These are phyloP conservation scores for Planiliza haematocheilus DNA, from an alignment of 2,113 vertebrate genomes.

Conservation along the genomic window DNA sequence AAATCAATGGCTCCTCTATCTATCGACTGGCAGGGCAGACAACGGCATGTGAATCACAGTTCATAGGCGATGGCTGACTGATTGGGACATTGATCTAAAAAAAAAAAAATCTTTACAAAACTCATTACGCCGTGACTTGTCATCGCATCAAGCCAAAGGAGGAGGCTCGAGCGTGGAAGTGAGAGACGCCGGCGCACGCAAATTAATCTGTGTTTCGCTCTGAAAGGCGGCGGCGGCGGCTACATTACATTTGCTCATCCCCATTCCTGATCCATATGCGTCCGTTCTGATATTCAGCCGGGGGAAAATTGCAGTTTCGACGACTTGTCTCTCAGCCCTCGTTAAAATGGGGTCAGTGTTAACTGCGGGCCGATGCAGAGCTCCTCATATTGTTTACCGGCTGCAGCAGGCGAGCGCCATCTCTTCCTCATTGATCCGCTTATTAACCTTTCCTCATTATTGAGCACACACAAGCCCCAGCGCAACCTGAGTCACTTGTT, in stretches of 20 bases:
- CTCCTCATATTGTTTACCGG: conserved; percentile 53
- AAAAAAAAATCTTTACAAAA: conserved; percentile 81
- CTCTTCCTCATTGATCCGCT: conserved; percentile 68
- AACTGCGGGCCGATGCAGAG: conserved; percentile 9
- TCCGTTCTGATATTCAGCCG: conserved; percentile 8
- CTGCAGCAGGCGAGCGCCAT: conserved; percentile 10
- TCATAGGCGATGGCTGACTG: conserved; percentile 69
- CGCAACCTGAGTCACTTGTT: conserved; percentile 62
- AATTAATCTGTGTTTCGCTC: conserved; percentile 63
- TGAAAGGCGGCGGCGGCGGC: conserved; percentile 29
- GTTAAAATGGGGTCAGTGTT: conserved; percentile 32
- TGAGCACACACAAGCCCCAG: conserved; percentile 37
- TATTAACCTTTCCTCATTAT: conserved; percentile 73
- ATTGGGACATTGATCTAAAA: conserved; percentile 80
- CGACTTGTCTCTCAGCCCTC: conserved; percentile 1
- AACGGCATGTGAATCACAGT: conserved; percentile 79
- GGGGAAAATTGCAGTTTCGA: conserved; percentile 36
- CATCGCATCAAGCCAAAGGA: conserved; percentile 51
- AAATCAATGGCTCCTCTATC: conserved; percentile 81
- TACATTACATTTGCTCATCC: conserved; percentile 11
- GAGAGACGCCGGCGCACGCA: conserved; percentile 47
- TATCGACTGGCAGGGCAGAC: conserved; percentile 64
- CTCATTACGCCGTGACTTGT: conserved; percentile 82
- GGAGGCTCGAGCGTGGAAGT: background rate
- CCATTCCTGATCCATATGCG: conserved; percentile 27